phyloP scores from a whole-genome alignment of 2,888 invertebrate genomes.

The Bombylius discolor region DNA sequence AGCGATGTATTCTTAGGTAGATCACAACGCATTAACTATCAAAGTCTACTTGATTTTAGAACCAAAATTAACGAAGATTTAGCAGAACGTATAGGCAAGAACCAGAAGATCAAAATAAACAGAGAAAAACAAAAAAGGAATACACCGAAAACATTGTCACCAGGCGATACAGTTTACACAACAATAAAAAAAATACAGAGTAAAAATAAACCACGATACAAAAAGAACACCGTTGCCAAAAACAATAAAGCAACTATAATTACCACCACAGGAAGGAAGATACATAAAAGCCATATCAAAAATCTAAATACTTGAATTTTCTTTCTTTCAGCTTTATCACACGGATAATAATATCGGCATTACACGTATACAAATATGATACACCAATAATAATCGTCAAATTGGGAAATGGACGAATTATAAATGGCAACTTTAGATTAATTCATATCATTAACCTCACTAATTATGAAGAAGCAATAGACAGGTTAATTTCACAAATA shows the following conservation, averaged over 20 bases:
- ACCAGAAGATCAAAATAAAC: conserved; percentile 10
- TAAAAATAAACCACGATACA: too few relatives aligned
- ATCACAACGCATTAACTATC: conserved; percentile 13
- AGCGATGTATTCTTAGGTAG: conserved; percentile 14
- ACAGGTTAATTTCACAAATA: not conserved
- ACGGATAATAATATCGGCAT: too few relatives aligned
- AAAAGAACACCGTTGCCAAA: too few relatives aligned
- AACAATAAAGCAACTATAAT: too few relatives aligned
- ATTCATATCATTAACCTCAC: not conserved
- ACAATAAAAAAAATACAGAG: conserved; percentile 9
- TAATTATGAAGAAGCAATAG: not conserved
- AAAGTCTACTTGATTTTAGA: conserved; percentile 11
- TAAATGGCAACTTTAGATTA: not conserved
- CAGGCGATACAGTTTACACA: conserved; percentile 8
- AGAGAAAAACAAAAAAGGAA: conserved; percentile 9
- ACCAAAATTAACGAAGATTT: conserved; percentile 11
- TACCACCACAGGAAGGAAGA: not conserved
- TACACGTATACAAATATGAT: too few relatives aligned
- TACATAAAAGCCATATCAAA: not conserved
- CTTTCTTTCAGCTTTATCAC: too few relatives aligned
- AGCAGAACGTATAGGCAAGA: too few relatives aligned
- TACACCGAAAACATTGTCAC: conserved; percentile 4
- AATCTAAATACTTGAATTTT: too few relatives aligned
- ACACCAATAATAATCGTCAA: too few relatives aligned
- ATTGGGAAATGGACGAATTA: too few relatives aligned